A percentile compares a stretch with the other conserved stretches of the same genome.
Conservation (phyloP, 2,113 vertebrate genomes). For the Ranitomeya variabilis region DNA sequence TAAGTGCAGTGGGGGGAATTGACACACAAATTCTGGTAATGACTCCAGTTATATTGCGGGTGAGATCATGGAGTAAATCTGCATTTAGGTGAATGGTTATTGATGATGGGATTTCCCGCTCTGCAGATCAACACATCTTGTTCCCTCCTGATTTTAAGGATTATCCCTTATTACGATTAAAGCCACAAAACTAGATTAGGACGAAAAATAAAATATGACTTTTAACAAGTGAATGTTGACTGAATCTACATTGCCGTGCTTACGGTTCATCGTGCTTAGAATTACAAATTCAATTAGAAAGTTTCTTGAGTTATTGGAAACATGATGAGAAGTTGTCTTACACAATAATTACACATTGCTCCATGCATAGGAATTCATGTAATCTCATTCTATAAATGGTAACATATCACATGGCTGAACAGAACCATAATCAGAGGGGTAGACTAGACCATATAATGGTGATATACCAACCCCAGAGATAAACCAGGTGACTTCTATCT, state of each 20-base stretch:
- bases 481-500: too few relatives aligned
- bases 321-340: too few relatives aligned
- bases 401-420: not conserved
- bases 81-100: constrained; percentile 37
- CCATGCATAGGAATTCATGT: too few relatives aligned
- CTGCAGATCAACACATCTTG: constrained; percentile 21
- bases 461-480: too few relatives aligned
- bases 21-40: constrained; percentile 15
- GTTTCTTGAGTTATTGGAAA: not conserved
- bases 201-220: not conserved
- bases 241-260: not conserved
- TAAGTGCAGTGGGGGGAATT: not conserved
- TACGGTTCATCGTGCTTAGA: not conserved
- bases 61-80: constrained; percentile 27
- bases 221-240: not conserved
- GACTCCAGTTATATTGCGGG: not conserved
- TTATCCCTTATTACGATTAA: constrained; percentile 35
- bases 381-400: not conserved
- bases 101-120: constrained; percentile 31
- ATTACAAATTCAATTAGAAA: not conserved
- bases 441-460: too few relatives aligned
- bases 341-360: too few relatives aligned
- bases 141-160: constrained; percentile 25
- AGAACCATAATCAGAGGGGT: not conserved
- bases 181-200: not conserved